Conservation (phyloP, 1,140 invertebrate genomes). For the Drosophila persimilis region DNA sequence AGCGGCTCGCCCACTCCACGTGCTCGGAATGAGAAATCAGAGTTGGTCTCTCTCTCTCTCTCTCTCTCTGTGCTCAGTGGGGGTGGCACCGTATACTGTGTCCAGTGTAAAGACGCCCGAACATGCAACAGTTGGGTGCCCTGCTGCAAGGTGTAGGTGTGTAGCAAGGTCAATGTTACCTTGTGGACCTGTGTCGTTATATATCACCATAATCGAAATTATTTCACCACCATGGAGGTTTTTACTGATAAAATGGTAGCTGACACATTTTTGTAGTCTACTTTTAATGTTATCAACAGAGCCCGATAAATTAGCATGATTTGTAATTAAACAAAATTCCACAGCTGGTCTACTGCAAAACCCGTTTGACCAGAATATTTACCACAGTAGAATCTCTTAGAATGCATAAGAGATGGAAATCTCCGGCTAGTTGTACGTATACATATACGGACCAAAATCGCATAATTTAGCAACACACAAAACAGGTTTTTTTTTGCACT, state of each 20-base stretch:
- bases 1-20: slow-evolving; percentile 27
- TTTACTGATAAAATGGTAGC: slow-evolving; percentile 13
- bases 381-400: too few species aligned
- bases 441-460: too few species aligned
- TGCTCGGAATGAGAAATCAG: slow-evolving; percentile 25
- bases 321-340: background rate
- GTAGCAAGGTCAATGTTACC: slow-evolving; percentile 26
- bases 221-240: slow-evolving; percentile 34
- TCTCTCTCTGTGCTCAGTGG: background rate
- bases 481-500: too few species aligned
- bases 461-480: too few species aligned
- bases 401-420: too few species aligned
- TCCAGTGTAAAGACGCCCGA: slow-evolving; percentile 46
- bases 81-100: slow-evolving; percentile 33
- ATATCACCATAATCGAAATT: slow-evolving; percentile 12
- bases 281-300: slow-evolving; percentile 26
- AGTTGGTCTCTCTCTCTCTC: background rate
- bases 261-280: background rate
- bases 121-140: slow-evolving; percentile 40
- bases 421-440: too few species aligned
- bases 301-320: slow-evolving; percentile 19
- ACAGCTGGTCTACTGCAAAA: slow-evolving; percentile 10
- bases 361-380: slow-evolving; percentile 20
- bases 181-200: slow-evolving; percentile 2
- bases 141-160: slow-evolving; percentile 14